These are phyloP conservation scores for Gallinago paraguaiae DNA, from an alignment of 2,113 vertebrate genomes.

Conservation along the genomic window DNA sequence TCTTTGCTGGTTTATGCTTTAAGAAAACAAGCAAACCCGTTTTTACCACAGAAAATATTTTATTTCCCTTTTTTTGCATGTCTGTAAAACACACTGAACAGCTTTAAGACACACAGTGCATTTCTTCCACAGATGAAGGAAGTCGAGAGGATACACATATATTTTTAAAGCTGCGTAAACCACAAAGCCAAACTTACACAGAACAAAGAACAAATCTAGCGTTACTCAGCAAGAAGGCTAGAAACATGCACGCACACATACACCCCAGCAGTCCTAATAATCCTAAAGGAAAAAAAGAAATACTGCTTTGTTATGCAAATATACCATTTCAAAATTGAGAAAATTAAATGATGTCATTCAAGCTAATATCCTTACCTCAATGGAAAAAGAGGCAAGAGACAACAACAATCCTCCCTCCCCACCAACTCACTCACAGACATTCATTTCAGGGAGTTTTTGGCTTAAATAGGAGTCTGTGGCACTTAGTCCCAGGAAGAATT, in stretches of 20 bases:
- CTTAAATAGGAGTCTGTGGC: background rate
- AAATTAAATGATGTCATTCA: slow-evolving; percentile 59
- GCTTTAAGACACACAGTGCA: background rate
- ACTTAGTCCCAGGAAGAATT: background rate
- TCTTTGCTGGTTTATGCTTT: accelerated
- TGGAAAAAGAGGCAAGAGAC: slow-evolving; percentile 8
- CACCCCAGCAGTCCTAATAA: background rate
- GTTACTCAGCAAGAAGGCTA: slow-evolving; percentile 44
- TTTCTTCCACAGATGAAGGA: slow-evolving; percentile 8
- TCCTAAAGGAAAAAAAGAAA: background rate
- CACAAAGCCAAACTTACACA: slow-evolving; percentile 37
- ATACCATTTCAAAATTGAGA: background rate
- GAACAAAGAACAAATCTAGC: slow-evolving; percentile 42
- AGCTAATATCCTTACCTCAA: slow-evolving; percentile 32
- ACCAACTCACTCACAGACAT: background rate
- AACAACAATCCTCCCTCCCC: background rate
- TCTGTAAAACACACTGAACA: background rate
- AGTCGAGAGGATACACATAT: background rate
- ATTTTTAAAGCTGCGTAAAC: slow-evolving; percentile 18
- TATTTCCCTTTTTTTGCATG: background rate
- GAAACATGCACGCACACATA: slow-evolving; percentile 30
- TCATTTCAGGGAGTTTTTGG: slow-evolving; percentile 1
- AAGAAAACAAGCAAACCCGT: background rate
- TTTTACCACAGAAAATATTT: background rate
- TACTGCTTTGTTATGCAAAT: slow-evolving; percentile 48